These are phyloP conservation scores for Suillia variegata DNA, from an alignment of 2,888 invertebrate species.

Conservation along the genomic window DNA sequence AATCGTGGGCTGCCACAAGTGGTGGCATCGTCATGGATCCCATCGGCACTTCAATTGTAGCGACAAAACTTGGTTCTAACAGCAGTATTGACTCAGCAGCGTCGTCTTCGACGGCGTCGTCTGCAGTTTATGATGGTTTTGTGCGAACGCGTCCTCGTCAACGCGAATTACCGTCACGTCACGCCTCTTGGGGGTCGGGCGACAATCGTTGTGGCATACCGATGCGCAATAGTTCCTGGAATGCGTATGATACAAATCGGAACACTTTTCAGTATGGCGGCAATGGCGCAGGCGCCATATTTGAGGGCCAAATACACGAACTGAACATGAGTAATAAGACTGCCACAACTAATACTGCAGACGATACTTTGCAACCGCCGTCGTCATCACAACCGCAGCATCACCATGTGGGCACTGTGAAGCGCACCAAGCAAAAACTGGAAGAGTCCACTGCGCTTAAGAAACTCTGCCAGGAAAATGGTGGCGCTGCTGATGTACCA, in stretches of 20 bases:
- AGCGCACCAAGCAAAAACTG: slow-evolving; percentile 71
- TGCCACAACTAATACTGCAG: slow-evolving; percentile 34
- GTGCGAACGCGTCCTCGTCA: slow-evolving; percentile 66
- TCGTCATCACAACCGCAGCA: slow-evolving; percentile 24
- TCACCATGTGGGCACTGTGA: slow-evolving; percentile 68
- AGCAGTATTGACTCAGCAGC: slow-evolving; percentile 41
- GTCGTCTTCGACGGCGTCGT: slow-evolving; percentile 29
- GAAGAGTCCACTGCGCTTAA: slow-evolving; percentile 64
- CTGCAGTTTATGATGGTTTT: slow-evolving; percentile 74
- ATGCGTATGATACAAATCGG: slow-evolving; percentile 68
- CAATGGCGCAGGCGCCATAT: slow-evolving; percentile 48
- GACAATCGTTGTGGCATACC: slow-evolving; percentile 68
- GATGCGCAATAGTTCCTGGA: slow-evolving; percentile 74
- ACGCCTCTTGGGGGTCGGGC: slow-evolving; percentile 83
- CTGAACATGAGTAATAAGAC: slow-evolving; percentile 49
- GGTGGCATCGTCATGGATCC: slow-evolving; percentile 45
- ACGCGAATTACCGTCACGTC: slow-evolving; percentile 70
- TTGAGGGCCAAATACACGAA: slow-evolving; percentile 58
- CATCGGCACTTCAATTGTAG: slow-evolving; percentile 6
- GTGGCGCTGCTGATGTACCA: slow-evolving; percentile 15
- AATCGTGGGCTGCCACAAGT: slow-evolving; percentile 55
- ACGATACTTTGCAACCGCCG: slow-evolving; percentile 22
- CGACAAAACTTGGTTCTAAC: slow-evolving; percentile 35
- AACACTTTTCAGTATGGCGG: slow-evolving; percentile 43
- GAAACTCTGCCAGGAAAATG: slow-evolving; percentile 54